Evolutionary conservation across 2,888 invertebrate genomes (phyloP).

Genomic region (Drosophila tanythrix): DNA sequence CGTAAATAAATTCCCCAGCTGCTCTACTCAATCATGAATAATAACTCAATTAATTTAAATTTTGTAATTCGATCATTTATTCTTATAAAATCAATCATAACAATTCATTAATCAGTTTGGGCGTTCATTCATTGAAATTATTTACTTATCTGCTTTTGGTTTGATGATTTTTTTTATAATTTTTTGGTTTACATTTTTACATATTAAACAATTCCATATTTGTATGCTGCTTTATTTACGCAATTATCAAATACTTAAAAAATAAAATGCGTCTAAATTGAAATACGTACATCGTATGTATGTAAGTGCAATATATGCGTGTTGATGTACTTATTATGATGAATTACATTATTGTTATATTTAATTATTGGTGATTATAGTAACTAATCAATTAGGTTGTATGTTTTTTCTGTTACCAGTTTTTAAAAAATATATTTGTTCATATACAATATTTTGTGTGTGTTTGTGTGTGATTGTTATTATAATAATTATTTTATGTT

Average conservation of each 20-base stretch:
- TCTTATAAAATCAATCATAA: slow-evolving; percentile 77
- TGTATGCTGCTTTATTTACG: slow-evolving; percentile 45
- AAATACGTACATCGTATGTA: slow-evolving; percentile 50
- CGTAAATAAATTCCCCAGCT: background rate
- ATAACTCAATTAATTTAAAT: background rate
- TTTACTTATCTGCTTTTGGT: slow-evolving; percentile 40
- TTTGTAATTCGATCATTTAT: slow-evolving; percentile 50
- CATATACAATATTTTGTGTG: slow-evolving; percentile 42
- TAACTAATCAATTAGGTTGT: slow-evolving; percentile 58
- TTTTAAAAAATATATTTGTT: slow-evolving; percentile 66
- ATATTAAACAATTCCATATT: slow-evolving; percentile 64
- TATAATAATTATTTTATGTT: slow-evolving; percentile 25
- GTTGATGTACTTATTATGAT: slow-evolving; percentile 26
- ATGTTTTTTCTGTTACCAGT: slow-evolving; percentile 21
- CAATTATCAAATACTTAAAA: slow-evolving; percentile 73
- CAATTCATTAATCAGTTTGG: slow-evolving; percentile 60
- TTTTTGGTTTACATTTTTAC: slow-evolving; percentile 37
- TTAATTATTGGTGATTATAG: slow-evolving; percentile 54
- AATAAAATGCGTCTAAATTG: slow-evolving; percentile 79
- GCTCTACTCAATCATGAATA: background rate
- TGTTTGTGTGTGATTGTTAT: slow-evolving; percentile 12
- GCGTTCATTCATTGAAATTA: slow-evolving; percentile 55
- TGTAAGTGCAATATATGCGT: slow-evolving; percentile 38
- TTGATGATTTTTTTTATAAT: slow-evolving; percentile 6
- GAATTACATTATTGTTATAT: slow-evolving; percentile 36